Conservation (phyloP, 2,888 invertebrate species). For the Cenopis cana region DNA sequence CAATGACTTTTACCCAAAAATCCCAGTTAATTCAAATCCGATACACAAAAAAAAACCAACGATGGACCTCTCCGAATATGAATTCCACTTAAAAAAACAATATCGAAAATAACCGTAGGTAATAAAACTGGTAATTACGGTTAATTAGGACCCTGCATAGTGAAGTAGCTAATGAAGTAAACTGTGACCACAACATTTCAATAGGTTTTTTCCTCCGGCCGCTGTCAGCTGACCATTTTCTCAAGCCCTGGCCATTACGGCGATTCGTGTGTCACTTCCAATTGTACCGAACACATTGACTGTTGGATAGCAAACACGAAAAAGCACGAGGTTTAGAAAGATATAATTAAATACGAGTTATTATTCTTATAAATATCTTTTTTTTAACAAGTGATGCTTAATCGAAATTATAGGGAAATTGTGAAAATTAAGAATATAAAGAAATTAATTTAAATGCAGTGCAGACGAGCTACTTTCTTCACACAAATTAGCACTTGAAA, state of each 20-base stretch:
- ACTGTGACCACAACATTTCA: slow-evolving; percentile 77
- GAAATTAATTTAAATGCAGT: too few relatives aligned
- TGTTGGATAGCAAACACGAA: neutral
- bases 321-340: too few relatives aligned
- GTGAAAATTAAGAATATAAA: too few relatives aligned
- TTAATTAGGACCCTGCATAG: slow-evolving; percentile 64
- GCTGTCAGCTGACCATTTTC: slow-evolving; percentile 66
- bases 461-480: too few relatives aligned
- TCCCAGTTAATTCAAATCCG: neutral
- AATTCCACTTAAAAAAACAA: slow-evolving; percentile 5
- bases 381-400: too few relatives aligned
- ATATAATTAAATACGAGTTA: too few relatives aligned
- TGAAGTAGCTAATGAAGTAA: slow-evolving; percentile 74
- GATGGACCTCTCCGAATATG: neutral
- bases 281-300: slow-evolving; percentile 27
- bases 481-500: too few relatives aligned
- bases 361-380: too few relatives aligned
- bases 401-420: too few relatives aligned
- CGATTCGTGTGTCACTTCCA: neutral
- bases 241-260: slow-evolving; percentile 52
- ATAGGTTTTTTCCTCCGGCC: slow-evolving; percentile 63
- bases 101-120: slow-evolving; percentile 26
- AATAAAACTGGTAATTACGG: slow-evolving; percentile 56
- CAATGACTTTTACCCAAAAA: neutral
- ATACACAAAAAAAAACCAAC: neutral